Conservation (phyloP, 2,113 vertebrate genomes). For the Clarias batrachus region DNA sequence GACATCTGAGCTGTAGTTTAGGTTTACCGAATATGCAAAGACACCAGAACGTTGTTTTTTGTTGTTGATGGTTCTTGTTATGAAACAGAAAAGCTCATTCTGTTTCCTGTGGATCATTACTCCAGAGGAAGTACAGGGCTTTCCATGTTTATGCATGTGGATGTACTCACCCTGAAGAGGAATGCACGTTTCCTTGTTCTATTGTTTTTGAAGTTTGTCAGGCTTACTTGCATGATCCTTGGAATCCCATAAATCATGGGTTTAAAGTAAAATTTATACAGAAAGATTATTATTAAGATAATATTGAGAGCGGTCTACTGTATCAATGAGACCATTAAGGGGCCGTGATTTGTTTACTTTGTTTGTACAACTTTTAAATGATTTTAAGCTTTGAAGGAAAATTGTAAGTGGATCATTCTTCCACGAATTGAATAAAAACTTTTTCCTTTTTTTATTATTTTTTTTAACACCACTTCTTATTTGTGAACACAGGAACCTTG, state of each 20-base stretch:
- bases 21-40: not conserved
- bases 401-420: not conserved
- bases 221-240: conserved; percentile 5
- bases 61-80: not conserved
- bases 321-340: conserved; percentile 22
- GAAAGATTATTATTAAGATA: conserved; percentile 24
- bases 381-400: not conserved
- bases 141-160: not conserved
- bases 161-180: not conserved
- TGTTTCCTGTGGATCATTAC: conserved; percentile 4
- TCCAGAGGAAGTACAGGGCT: conserved; percentile 1
- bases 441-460: not conserved
- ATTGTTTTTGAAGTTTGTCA: not conserved
- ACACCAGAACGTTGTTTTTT: not conserved
- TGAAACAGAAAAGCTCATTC: not conserved
- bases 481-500: conserved; percentile 76
- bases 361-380: not conserved
- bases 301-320: not conserved
- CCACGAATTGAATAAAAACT: not conserved
- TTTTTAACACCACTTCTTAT: not conserved
- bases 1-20: not conserved
- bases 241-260: not conserved
- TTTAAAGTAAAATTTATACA: conserved; percentile 20
- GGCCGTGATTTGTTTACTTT: conserved; percentile 29
- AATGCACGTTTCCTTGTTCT: not conserved